phyloP scores from a whole-genome alignment of 1,140 invertebrate species.

The Amyelois transitella region DNA sequence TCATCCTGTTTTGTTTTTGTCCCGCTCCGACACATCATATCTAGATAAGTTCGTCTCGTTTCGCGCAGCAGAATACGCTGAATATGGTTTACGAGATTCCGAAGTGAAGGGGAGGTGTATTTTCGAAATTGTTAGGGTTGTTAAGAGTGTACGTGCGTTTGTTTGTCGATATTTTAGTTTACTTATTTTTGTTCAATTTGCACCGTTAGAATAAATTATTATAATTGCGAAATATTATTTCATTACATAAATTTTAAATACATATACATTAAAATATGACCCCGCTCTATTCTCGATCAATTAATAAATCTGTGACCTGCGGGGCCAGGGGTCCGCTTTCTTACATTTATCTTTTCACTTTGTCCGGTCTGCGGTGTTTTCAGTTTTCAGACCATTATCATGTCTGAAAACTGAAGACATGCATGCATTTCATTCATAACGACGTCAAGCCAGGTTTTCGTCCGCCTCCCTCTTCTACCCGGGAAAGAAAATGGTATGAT shows the following conservation, averaged over 20 bases:
- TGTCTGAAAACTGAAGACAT: too few relatives aligned
- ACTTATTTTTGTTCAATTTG: neutral
- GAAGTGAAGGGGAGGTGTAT: conserved; percentile 58
- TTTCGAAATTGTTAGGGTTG: conserved; percentile 52
- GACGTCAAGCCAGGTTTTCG: too few relatives aligned
- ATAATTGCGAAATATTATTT: neutral
- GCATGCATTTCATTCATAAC: too few relatives aligned
- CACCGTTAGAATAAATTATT: neutral
- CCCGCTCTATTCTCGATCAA: too few relatives aligned
- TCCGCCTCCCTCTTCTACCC: too few relatives aligned
- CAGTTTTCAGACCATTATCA: too few relatives aligned
- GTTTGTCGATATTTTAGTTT: neutral
- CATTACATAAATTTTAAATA: neutral
- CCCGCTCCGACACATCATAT: conserved; percentile 18
- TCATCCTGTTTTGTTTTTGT: conserved; percentile 57
- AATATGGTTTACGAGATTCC: conserved; percentile 65
- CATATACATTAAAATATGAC: too few relatives aligned
- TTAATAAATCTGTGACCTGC: too few relatives aligned
- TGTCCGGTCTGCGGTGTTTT: too few relatives aligned
- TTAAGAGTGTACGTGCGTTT: neutral
- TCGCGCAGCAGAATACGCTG: conserved; percentile 27
- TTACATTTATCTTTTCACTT: too few relatives aligned
- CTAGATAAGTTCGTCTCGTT: conserved; percentile 26
- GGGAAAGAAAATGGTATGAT: too few relatives aligned
- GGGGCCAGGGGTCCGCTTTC: too few relatives aligned